Evolutionary conservation across 2,797 vertebrate genomes (phyloP), one percentile per base, ranked within the genome.

Genomic region (Sebastes diaconus): DNA sequence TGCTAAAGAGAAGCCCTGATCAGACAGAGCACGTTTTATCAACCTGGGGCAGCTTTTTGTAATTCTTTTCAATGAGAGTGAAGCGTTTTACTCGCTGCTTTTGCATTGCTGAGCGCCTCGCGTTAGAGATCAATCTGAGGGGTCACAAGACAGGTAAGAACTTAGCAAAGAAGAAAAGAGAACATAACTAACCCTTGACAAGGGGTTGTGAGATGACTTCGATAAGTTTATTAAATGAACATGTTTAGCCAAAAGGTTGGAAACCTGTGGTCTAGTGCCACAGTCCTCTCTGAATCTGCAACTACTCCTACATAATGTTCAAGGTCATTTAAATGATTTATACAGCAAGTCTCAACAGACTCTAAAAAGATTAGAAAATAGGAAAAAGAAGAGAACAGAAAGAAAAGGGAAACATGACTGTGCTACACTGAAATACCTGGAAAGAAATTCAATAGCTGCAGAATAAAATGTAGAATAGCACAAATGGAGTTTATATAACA

Each of bases 301-400:
- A 61, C 11, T 61, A 29, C 4, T 34, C 22, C 12, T 18, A 25
- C 8, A 12, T 3, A 0, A 55, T 32, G 29, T 46, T 64, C 18
- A 80, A 34, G 36, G 66, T 52, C 1, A 32, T 67, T 39, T 8
- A 2, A 59, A 68, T 6, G 42, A 34, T 69, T 58, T 77, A 54
- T 16, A 68, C 30, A 29, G 22, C 1, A n/a, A 24, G 36, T 50
- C 50, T 69, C 39, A 74, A 52, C 39, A 58, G 24, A 32, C 25
- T 60, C 20, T 25, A 57, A 34, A 16, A 7, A 39, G 6, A 25
- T 55, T 52, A 22, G 36, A 66, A 42, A 39, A 16, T 20, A 50
- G 18, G 46, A 50, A 50, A 50, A 50, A 50, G 16, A 50, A 50
- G 46, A 10, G 0, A 52, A 73, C 6, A 52, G 20, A 34, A 7